Evolutionary conservation across 2,797 vertebrate genomes (phyloP), one percentile per base, ranked within the genome.

Genomic region (Myotis pilosus): DNA sequence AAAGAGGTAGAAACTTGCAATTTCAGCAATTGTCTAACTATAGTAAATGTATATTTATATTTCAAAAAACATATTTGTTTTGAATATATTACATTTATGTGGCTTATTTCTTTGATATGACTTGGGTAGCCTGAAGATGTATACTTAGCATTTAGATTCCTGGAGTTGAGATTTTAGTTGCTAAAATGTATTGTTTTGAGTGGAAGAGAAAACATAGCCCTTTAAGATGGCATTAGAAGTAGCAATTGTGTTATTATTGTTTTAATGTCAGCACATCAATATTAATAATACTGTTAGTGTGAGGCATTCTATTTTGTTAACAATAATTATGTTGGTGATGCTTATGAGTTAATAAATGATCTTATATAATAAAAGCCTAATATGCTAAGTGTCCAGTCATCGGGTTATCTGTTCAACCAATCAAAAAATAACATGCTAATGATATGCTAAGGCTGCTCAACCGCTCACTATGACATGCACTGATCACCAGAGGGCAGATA

Each of bases 291-390:
- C 2, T n/a, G 78, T 79, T 41, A 79, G 36, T 74, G 20, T 92
- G 81, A 86, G 91, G 87, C 53, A 91, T 75, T 93, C 20, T 66
- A 23, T 83, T 92, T 96, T 87, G 28, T 87, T 81, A 94, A 33
- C 30, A 80, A 22, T 30, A 81, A 68, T 87, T 87, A 68, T 49
- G 22, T 68, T 81, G 47, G 62, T 81, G 22, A 33, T 87, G 28
- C 17, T 91, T 84, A 51, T 64, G 49, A 92, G n/a, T 69, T 74
- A 86, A 94, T 71, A 87, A 76, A 44, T 36, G 11, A 60, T 60
- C 57, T 9, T 60, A 60, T 28, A 60, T 60, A 60, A 60, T 60
- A 28, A 60, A 60, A 60, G 1, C 57, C 57, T 60, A 60, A 28
- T 28, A 60, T 28, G 10, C 57, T 60, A 60, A 28, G 57, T 13